Evolutionary conservation across 2,888 invertebrate species (phyloP).

Genomic region (Drosophila anomelani): DNA sequence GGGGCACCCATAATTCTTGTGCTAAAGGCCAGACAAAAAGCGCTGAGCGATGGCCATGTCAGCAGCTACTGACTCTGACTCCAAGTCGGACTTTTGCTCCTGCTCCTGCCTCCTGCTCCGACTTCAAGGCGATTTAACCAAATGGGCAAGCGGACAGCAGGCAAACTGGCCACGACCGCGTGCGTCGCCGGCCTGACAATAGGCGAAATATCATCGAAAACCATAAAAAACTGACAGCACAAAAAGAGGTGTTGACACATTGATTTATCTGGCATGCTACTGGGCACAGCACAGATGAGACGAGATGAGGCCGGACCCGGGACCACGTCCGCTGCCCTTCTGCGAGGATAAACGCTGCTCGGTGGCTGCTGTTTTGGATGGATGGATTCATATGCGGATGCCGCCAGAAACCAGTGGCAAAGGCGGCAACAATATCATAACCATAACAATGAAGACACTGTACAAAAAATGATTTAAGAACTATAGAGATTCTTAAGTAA

Average conservation of each 20-base stretch:
- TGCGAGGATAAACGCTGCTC: conserved; percentile 41
- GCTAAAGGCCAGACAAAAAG: conserved; percentile 73
- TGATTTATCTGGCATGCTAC: conserved; percentile 85
- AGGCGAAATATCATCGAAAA: conserved; percentile 83
- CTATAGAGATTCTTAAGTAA: too few species aligned
- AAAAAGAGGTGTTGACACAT: conserved; percentile 85
- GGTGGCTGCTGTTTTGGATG: conserved; percentile 51
- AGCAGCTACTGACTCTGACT: conserved; percentile 50
- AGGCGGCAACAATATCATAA: conserved; percentile 74
- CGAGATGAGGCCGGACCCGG: conserved; percentile 2
- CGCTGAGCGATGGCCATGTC: conserved; percentile 63
- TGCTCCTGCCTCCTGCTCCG: conserved; percentile 13
- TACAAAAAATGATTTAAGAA: not conserved
- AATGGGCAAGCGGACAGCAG: conserved; percentile 65
- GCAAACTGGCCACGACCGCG: conserved; percentile 61
- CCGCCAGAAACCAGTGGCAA: conserved; percentile 35
- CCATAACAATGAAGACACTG: conserved; percentile 61
- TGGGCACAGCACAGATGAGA: conserved; percentile 78
- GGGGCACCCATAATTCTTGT: conserved; percentile 79
- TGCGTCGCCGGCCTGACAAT: conserved; percentile 79
- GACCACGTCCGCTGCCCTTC: conserved; percentile 4
- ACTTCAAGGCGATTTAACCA: conserved; percentile 70
- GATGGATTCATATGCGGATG: conserved; percentile 72
- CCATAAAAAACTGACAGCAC: conserved; percentile 84
- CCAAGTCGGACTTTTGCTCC: conserved; percentile 31